Evolutionary conservation across 2,797 vertebrate species (phyloP).

Genomic region (Poecilia gillii): DNA sequence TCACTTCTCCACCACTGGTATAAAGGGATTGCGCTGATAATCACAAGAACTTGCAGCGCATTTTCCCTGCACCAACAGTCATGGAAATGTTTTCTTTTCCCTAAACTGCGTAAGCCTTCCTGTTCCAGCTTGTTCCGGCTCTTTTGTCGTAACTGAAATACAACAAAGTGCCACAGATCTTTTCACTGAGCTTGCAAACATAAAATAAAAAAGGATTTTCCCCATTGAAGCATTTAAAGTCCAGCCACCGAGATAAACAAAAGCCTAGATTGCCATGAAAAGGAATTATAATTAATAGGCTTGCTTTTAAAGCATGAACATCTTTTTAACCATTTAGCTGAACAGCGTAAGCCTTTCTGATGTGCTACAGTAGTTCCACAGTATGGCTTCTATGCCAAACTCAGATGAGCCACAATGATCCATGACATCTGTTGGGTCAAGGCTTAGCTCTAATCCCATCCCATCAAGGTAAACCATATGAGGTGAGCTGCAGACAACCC

Average conservation of each 20-base stretch:
- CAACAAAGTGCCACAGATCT: background rate
- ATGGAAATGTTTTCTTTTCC: background rate
- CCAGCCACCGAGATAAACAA: background rate
- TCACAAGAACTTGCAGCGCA: background rate
- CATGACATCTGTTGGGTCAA: constrained; percentile 58
- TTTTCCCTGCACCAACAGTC: background rate
- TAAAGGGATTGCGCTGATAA: background rate
- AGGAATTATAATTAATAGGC: background rate
- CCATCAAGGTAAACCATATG: constrained; percentile 48
- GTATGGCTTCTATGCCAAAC: constrained; percentile 57
- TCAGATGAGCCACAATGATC: constrained; percentile 68
- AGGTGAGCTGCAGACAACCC: constrained; percentile 23
- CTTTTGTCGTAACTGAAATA: background rate
- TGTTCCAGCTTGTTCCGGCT: background rate
- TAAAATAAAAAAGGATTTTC: background rate
- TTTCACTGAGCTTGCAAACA: background rate
- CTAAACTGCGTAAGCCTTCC: background rate
- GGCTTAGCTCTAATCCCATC: constrained; percentile 77
- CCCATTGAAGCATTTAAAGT: constrained; percentile 10
- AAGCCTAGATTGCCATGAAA: background rate
- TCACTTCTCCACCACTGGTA: background rate
- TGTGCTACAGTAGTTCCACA: constrained; percentile 19
- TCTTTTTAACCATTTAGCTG: constrained; percentile 29
- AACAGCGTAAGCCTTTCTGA: constrained; percentile 41
- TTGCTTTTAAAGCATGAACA: constrained; percentile 7